Percentiles rank a stretch among this genome's conserved stretches.
phyloP scores from a whole-genome alignment of 2,113 vertebrate species.

The Sceloporus tristichus region DNA sequence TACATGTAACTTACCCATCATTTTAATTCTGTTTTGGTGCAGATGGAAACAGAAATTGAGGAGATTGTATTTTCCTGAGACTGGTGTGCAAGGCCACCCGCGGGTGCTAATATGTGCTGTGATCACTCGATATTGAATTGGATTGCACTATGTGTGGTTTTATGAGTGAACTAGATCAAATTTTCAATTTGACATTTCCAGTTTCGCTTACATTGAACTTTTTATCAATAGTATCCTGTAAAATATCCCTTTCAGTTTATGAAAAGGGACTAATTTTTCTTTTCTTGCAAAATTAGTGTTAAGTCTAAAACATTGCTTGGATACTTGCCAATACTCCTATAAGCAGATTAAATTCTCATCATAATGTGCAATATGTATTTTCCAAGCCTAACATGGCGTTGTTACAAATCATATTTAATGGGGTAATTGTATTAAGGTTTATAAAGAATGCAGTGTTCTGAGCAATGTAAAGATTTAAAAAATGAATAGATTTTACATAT shows the following conservation, averaged over 20 bases:
- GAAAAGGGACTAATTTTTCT: constrained; percentile 51
- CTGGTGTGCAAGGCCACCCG: not conserved
- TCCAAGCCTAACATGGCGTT: constrained; percentile 62
- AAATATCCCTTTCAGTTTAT: constrained; percentile 42
- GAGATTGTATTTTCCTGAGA: not conserved
- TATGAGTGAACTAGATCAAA: not conserved
- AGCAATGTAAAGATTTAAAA: constrained; percentile 63
- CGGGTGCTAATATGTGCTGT: fast-evolving
- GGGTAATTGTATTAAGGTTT: constrained; percentile 55
- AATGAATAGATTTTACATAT: constrained; percentile 72
- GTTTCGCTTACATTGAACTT: constrained; percentile 26
- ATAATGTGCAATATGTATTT: constrained; percentile 78
- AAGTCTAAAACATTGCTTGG: constrained; percentile 59
- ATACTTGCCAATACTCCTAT: constrained; percentile 53
- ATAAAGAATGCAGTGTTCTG: constrained; percentile 74
- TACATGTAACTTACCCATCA: not conserved
- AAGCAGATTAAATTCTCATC: constrained; percentile 54
- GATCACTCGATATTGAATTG: not conserved
- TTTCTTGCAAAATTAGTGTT: constrained; percentile 28
- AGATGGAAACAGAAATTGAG: not conserved
- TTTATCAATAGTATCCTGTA: constrained; percentile 30
- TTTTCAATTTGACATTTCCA: not conserved
- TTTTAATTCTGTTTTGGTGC: not conserved
- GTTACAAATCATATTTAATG: constrained; percentile 73
- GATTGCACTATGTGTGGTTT: not conserved